Conservation (phyloP, 1,140 invertebrate genomes). For the Asobara japonica region DNA sequence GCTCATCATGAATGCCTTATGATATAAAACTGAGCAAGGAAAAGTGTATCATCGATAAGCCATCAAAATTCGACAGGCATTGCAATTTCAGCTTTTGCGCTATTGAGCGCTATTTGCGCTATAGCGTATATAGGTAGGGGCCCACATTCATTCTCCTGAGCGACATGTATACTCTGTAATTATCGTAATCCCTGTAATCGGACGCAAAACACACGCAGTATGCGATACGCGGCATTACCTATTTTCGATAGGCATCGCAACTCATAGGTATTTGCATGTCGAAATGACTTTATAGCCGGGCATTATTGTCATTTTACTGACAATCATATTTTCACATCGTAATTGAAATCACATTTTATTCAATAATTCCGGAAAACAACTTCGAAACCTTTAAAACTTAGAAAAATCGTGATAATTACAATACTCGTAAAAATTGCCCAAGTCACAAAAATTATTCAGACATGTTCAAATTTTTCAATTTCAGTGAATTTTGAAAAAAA, state of each 20-base stretch:
- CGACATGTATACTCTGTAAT: constrained; percentile 47
- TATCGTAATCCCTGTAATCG: constrained; percentile 56
- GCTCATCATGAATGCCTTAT: neutral
- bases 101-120: constrained; percentile 12
- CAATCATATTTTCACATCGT: neutral
- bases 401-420: too few species aligned
- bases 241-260: constrained; percentile 36
- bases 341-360: neutral
- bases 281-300: neutral
- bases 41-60: constrained; percentile 22
- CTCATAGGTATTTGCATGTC: neutral
- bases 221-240: constrained; percentile 49
- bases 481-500: too few species aligned
- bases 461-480: too few species aligned
- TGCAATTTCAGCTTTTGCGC: constrained; percentile 26
- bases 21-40: neutral
- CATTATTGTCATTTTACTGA: neutral
- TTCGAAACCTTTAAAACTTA: too few species aligned
- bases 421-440: too few species aligned
- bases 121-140: constrained; percentile 2
- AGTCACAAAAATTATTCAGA: too few species aligned
- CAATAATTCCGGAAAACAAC: neutral
- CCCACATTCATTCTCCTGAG: constrained; percentile 25
- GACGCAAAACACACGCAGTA: constrained; percentile 40
- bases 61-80: constrained; percentile 33